Conservation (phyloP, 2,113 vertebrate genomes). For the Heptranchias perlo region DNA sequence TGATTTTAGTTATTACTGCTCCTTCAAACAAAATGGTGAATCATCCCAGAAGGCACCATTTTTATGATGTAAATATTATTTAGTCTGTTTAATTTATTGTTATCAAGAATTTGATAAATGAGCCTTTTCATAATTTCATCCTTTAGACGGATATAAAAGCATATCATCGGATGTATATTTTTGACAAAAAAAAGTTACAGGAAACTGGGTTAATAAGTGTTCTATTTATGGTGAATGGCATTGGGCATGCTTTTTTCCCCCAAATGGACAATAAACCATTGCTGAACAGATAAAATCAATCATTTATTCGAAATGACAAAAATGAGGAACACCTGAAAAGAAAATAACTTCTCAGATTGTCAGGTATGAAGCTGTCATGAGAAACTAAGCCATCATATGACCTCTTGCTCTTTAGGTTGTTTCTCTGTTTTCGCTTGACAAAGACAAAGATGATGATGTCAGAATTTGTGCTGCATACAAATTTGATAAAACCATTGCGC, state of each 20-base stretch:
- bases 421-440: constrained; percentile 74
- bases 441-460: constrained; percentile 66
- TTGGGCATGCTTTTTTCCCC: not conserved
- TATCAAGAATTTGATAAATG: not conserved
- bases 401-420: constrained; percentile 65
- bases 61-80: not conserved
- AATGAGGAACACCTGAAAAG: not conserved
- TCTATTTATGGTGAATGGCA: not conserved
- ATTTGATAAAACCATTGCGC: constrained; percentile 62
- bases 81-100: not conserved
- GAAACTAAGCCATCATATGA: not conserved
- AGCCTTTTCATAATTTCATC: not conserved
- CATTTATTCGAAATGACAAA: not conserved
- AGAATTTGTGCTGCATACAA: constrained; percentile 76
- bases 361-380: not conserved
- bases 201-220: not conserved
- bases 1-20: not conserved
- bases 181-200: not conserved
- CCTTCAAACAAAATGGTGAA: not conserved
- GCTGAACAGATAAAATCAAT: not conserved
- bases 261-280: not conserved
- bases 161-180: not conserved
- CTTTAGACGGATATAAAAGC: not conserved
- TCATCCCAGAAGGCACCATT: not conserved
- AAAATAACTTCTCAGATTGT: not conserved